A percentile compares a stretch with the other conserved stretches of the same genome.
These are phyloP conservation scores for Caenorhabditis elegans DNA, from an alignment of 1,140 invertebrate genomes.

Conservation along the genomic window DNA sequence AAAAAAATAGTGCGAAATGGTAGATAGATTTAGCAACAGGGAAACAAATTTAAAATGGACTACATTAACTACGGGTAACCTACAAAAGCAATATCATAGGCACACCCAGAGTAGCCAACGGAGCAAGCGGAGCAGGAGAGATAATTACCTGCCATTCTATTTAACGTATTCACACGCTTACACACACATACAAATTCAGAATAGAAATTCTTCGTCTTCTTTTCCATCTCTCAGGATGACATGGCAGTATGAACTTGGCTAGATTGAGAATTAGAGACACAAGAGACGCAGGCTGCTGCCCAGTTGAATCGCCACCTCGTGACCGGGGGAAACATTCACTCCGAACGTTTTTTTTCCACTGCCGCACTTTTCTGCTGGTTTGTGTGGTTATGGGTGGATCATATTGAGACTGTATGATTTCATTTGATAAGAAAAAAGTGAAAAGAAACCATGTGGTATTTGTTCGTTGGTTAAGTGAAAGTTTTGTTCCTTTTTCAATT, in stretches of 20 bases:
- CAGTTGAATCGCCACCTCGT: constrained; percentile 17
- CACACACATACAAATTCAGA: not conserved
- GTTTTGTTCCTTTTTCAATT: not conserved
- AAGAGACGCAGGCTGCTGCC: not conserved
- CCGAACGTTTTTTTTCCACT: constrained; percentile 7
- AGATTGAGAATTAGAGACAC: not conserved
- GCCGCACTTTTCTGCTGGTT: not conserved
- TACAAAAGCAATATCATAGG: too few relatives aligned
- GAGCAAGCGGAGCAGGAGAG: too few relatives aligned
- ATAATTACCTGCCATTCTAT: constrained; percentile 27
- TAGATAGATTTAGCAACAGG: too few relatives aligned
- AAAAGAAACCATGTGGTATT: not conserved
- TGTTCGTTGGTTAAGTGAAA: not conserved
- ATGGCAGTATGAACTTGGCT: not conserved
- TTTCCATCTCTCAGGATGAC: not conserved
- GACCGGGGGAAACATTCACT: constrained; percentile 5
- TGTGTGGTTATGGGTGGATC: not conserved
- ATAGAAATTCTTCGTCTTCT: not conserved
- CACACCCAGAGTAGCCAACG: too few relatives aligned
- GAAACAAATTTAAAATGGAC: too few relatives aligned
- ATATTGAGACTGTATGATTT: constrained; percentile 6
- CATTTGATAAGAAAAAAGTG: not conserved
- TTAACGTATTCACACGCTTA: too few relatives aligned
- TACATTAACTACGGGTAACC: too few relatives aligned
- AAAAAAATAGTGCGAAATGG: too few relatives aligned